phyloP scores from a whole-genome alignment of 2,113 vertebrate genomes.

The Chaetodon trifascialis region DNA sequence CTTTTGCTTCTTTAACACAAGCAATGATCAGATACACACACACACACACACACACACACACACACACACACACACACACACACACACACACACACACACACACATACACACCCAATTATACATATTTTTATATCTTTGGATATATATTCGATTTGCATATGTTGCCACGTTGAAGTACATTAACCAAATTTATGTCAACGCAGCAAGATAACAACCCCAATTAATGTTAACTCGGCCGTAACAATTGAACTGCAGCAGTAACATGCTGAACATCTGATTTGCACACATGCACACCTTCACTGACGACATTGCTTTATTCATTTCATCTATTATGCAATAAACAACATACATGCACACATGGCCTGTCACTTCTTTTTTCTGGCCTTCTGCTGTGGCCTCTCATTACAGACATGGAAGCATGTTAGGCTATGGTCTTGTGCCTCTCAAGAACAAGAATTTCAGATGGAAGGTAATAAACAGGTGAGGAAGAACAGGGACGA shows the following conservation, averaged over 20 bases:
- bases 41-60: too few species aligned
- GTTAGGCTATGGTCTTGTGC: background rate
- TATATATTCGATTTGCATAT: background rate
- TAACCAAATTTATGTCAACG: constrained; percentile 21
- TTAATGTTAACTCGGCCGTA: constrained; percentile 34
- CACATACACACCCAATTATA: background rate
- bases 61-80: too few species aligned
- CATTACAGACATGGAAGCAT: background rate
- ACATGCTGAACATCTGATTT: constrained; percentile 63
- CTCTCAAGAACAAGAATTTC: background rate
- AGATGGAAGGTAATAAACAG: background rate
- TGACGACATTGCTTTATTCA: constrained; percentile 63
- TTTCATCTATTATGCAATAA: constrained; percentile 41
- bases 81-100: too few species aligned
- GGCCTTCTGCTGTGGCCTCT: constrained; percentile 8
- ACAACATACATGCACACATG: constrained; percentile 21
- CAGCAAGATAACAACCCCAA: constrained; percentile 31
- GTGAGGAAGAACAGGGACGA: background rate
- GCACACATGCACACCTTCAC: constrained; percentile 37
- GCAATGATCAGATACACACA: background rate
- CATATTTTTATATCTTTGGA: background rate
- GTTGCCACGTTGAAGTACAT: constrained; percentile 5
- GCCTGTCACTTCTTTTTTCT: constrained; percentile 2
- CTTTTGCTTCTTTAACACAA: background rate
- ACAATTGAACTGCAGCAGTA: constrained; percentile 42